Evolutionary conservation across 1,140 invertebrate genomes (phyloP), one percentile per base, ranked within the genome.

Genomic region (Palaemon carinicauda): DNA sequence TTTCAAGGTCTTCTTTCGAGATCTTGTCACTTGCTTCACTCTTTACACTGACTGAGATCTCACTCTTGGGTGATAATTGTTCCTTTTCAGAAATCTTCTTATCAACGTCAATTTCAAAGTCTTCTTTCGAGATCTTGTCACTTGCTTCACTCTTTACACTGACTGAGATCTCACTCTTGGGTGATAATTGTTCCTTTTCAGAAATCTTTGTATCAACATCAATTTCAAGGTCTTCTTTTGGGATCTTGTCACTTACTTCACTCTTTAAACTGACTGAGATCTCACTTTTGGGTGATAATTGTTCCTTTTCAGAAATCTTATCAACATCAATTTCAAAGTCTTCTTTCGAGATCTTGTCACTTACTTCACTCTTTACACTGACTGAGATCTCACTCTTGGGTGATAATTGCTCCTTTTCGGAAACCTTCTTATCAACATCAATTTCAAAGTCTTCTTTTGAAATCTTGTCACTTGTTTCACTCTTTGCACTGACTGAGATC

Each of bases 51-150:
- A 24, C 29, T 56, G 41, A 75, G 19, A 85, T 85, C 7, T 85
- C 82, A 79, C 82, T 79, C 52, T 79, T 85, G 4, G 82, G 84
- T 9, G 84, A 87, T 2, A 81, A 60, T 3, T 85, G 53, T 29
- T 73, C 78, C 78, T 87, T 80, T 19, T 81, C 89, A 77, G 80
- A 78, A 27, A 14, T 27, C 51, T 89, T 41, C 33, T 41, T 41
- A 3, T 29, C 24, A 79, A 85, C 91, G 31, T 92, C 82, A 80
- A 92, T 89, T 17, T 92, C 81, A 88, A 90, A 50, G 4, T 31
- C n/a, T 52, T 56, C 89, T 88, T 82, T 86, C 2, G 50, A n/a
- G 81, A 31, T 81, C 75, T 80, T 88, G 84, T 51, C 15, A 53
- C 51, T 81, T 14, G 54, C 52, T 15, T 80, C 84, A 87, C 83